Conservation (phyloP, 2,888 invertebrate species). For the Drosophila merina region DNA sequence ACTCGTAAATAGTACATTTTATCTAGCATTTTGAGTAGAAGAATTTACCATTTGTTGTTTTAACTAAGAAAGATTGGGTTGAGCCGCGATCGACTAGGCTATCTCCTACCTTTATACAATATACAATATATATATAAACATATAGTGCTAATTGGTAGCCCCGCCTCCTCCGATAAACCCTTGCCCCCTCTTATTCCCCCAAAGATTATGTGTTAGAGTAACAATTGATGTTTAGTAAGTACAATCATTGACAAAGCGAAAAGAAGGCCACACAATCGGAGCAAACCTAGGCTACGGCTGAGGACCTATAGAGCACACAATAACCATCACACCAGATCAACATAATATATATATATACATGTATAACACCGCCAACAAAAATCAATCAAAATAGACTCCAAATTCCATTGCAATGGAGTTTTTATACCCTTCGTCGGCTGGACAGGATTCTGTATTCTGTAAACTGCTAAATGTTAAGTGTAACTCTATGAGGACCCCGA, state of each 20-base stretch:
- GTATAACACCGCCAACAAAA: neutral
- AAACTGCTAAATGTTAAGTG: too few relatives aligned
- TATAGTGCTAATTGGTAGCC: slow-evolving; percentile 37
- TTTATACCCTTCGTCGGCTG: slow-evolving; percentile 68
- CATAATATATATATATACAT: slow-evolving; percentile 20
- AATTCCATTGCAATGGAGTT: slow-evolving; percentile 50
- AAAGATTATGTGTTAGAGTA: slow-evolving; percentile 23
- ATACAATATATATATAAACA: slow-evolving; percentile 3
- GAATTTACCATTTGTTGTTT: slow-evolving; percentile 65
- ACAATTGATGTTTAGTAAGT: slow-evolving; percentile 68
- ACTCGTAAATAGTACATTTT: slow-evolving; percentile 60
- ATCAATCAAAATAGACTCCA: slow-evolving; percentile 3
- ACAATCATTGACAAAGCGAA: slow-evolving; percentile 41
- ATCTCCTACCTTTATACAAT: slow-evolving; percentile 19
- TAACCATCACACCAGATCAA: slow-evolving; percentile 40
- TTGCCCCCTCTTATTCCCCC: slow-evolving; percentile 2
- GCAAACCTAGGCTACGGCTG: slow-evolving; percentile 61
- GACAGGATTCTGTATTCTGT: slow-evolving; percentile 33
- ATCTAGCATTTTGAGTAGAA: slow-evolving; percentile 74
- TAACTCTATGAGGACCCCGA: neutral
- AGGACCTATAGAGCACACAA: slow-evolving; percentile 69
- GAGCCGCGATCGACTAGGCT: slow-evolving; percentile 40
- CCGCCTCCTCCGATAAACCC: slow-evolving; percentile 5
- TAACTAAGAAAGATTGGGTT: slow-evolving; percentile 49
- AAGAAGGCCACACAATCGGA: slow-evolving; percentile 14